phyloP scores from a whole-genome alignment of 2,113 vertebrate genomes.

The Silurus meridionalis region DNA sequence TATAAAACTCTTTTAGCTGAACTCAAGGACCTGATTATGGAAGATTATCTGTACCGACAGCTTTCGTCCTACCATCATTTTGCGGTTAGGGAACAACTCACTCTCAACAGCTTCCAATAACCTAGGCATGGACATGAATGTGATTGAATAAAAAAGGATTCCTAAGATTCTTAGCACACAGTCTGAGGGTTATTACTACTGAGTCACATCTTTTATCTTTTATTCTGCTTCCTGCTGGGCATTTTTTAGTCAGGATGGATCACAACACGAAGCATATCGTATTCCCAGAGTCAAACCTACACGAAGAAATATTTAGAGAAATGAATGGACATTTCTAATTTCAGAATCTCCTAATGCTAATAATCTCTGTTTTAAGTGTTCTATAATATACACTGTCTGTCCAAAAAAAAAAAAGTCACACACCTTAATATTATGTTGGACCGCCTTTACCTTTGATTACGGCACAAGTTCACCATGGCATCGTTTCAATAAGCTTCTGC shows the following conservation, averaged over 20 bases:
- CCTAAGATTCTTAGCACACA: conserved; percentile 9
- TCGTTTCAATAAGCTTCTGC: too few species aligned
- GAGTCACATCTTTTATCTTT: conserved; percentile 12
- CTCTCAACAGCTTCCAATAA: conserved; percentile 35
- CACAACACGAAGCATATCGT: background rate
- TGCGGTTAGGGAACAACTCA: conserved; percentile 39
- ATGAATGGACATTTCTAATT: background rate
- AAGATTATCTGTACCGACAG: conserved; percentile 43
- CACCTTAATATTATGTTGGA: too few species aligned
- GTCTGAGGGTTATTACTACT: conserved; percentile 16
- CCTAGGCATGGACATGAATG: conserved; percentile 12
- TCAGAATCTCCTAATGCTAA: background rate
- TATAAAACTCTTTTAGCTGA: conserved; percentile 33
- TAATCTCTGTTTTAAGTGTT: too few species aligned
- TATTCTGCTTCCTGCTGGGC: conserved; percentile 13
- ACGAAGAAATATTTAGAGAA: background rate
- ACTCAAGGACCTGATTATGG: conserved; percentile 41
- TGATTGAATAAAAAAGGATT: conserved; percentile 30
- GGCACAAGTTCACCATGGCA: too few species aligned
- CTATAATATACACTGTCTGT: too few species aligned
- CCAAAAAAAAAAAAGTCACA: too few species aligned
- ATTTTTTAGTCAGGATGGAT: background rate
- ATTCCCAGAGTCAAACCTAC: background rate
- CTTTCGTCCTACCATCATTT: conserved; percentile 37
- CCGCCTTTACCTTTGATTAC: too few species aligned